phyloP scores from a whole-genome alignment of 2,797 vertebrate genomes.

The Gymnopithys bicolor region DNA sequence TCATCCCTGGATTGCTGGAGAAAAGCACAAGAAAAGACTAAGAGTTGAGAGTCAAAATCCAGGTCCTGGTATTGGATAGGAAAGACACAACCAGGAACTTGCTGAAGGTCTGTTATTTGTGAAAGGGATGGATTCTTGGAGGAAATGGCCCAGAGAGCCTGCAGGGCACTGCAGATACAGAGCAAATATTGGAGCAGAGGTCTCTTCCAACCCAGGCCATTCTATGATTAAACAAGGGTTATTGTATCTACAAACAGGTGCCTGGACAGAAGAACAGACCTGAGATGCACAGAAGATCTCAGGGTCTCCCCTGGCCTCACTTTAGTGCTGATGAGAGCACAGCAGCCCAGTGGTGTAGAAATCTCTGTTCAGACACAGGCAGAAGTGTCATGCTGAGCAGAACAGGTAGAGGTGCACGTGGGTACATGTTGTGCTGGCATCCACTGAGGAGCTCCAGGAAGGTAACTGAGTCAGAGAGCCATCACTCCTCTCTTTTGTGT shows the following conservation, averaged over 20 bases:
- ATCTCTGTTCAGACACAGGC: not conserved
- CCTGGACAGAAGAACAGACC: not conserved
- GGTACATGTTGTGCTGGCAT: fast-evolving
- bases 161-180: not conserved
- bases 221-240: not conserved
- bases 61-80: not conserved
- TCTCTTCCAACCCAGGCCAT: not conserved
- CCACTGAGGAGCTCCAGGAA: fast-evolving
- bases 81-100: not conserved
- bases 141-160: not conserved
- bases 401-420: fast-evolving
- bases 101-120: not conserved
- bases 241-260: not conserved
- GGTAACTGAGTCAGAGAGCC: fast-evolving
- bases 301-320: not conserved
- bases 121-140: not conserved
- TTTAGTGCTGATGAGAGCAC: not conserved
- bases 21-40: not conserved
- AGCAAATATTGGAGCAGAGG: not conserved
- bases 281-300: not conserved
- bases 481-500: not conserved
- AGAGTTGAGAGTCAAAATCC: not conserved
- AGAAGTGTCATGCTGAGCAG: not conserved
- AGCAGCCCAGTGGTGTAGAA: not conserved
- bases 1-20: not conserved